Evolutionary conservation across 2,113 vertebrate species (phyloP).

Genomic region (Eulacestoma nigropectus): DNA sequence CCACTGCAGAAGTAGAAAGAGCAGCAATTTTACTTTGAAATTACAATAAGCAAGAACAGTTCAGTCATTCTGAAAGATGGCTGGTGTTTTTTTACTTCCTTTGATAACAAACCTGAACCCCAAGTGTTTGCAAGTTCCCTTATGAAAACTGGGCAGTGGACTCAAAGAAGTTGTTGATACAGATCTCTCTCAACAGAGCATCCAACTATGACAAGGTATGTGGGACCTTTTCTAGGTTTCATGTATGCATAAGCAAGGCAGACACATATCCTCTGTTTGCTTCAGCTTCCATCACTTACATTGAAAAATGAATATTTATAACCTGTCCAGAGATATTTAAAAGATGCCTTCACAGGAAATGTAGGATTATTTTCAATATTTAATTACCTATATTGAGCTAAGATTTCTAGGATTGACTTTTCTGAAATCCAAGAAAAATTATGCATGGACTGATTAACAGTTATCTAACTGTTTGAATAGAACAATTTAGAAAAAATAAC

Average conservation of each 20-base stretch:
- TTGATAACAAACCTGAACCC: background rate
- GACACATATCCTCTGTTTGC: background rate
- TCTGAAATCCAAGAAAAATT: background rate
- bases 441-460: background rate
- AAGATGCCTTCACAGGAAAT: background rate
- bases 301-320: background rate
- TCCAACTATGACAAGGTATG: background rate
- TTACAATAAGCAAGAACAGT: background rate
- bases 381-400: background rate
- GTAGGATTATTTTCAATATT: background rate
- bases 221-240: background rate
- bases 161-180: background rate
- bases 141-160: background rate
- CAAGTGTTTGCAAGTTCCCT: background rate
- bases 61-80: background rate
- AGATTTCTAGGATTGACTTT: background rate
- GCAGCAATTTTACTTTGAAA: background rate
- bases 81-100: background rate
- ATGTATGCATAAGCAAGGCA: background rate
- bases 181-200: background rate
- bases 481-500: background rate
- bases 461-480: background rate
- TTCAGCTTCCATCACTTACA: background rate
- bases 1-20: background rate
- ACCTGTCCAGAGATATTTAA: background rate